Evolutionary conservation across 2,113 vertebrate genomes (phyloP).

Genomic region (Rhynchopsitta pachyrhyncha): DNA sequence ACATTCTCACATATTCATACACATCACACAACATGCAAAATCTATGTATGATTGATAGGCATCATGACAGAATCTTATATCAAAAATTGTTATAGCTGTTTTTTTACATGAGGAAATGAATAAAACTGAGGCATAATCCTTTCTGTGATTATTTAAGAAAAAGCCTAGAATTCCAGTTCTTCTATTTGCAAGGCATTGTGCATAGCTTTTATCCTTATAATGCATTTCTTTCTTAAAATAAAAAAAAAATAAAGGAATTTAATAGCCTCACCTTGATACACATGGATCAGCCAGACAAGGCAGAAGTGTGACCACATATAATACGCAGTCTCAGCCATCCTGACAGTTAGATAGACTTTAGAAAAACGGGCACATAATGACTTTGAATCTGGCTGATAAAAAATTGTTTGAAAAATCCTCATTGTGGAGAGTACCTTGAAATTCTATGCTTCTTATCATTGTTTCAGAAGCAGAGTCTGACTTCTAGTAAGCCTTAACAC

Average conservation of each 20-base stretch:
- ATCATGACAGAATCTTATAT: background rate
- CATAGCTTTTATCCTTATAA: background rate
- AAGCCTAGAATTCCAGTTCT: background rate
- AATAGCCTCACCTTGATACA: constrained; percentile 6
- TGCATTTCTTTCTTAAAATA: background rate
- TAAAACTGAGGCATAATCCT: background rate
- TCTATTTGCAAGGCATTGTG: background rate
- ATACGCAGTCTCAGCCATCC: constrained; percentile 24
- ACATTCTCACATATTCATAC: background rate
- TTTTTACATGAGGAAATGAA: background rate
- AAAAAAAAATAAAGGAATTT: background rate
- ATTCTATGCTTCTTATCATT: background rate
- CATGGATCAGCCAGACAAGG: background rate
- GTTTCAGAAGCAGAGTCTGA: background rate
- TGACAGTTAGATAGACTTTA: constrained; percentile 22
- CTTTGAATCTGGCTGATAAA: background rate
- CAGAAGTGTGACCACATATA: constrained; percentile 41
- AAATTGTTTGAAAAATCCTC: background rate
- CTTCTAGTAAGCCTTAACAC: background rate
- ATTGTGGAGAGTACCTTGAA: background rate
- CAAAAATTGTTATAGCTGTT: background rate
- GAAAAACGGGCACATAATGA: background rate
- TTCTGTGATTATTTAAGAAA: background rate
- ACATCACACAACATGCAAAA: background rate
- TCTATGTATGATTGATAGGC: rapidly evolving